These are phyloP conservation scores for Cydia splendana DNA, from an alignment of 1,140 invertebrate genomes.

Conservation along the genomic window DNA sequence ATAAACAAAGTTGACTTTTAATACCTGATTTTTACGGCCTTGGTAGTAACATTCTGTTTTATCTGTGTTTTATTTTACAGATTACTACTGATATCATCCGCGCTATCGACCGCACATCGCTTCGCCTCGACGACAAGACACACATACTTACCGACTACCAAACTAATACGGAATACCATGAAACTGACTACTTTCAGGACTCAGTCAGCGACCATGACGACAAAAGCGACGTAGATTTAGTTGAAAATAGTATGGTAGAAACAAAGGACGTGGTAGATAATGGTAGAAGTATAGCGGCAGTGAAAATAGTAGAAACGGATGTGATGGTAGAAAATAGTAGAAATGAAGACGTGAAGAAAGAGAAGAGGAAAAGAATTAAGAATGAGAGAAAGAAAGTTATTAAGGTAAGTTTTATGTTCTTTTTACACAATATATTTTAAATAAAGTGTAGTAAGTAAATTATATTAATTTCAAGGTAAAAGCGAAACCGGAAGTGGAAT, in stretches of 20 bases:
- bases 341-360: not conserved
- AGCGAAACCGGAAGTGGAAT: constrained; percentile 20
- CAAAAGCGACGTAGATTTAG: not conserved
- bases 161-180: not conserved
- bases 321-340: not conserved
- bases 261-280: not conserved
- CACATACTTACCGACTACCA: not conserved
- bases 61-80: not conserved
- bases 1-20: too few species aligned
- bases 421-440: too few species aligned
- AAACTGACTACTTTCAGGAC: not conserved
- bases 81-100: not conserved
- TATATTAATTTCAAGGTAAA: not conserved
- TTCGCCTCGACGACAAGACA: not conserved
- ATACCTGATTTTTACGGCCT: too few species aligned
- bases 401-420: not conserved
- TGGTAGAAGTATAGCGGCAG: not conserved
- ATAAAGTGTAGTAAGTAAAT: too few species aligned
- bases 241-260: not conserved
- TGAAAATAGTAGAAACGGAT: not conserved
- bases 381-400: constrained; percentile 21
- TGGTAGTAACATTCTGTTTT: too few species aligned
- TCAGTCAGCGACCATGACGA: constrained; percentile 2
- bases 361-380: not conserved
- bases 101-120: not conserved